phyloP scores from a whole-genome alignment of 2,113 vertebrate genomes.

The Sminthopsis crassicaudata region DNA sequence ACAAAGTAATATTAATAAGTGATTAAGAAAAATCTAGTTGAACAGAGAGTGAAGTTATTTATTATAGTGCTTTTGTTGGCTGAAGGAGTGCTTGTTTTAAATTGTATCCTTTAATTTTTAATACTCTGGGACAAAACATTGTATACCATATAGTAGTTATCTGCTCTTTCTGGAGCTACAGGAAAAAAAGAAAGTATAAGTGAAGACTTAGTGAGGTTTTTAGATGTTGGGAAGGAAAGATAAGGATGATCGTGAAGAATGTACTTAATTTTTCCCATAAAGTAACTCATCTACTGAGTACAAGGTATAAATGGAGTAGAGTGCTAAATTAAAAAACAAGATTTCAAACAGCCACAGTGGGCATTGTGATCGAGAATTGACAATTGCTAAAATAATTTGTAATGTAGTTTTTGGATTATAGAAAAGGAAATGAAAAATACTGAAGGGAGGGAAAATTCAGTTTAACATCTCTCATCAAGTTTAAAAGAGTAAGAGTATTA shows the following conservation, averaged over 20 bases:
- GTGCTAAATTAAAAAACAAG: background rate
- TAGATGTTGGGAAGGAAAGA: background rate
- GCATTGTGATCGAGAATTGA: background rate
- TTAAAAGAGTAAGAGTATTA: constrained; percentile 18
- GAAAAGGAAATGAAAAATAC: background rate
- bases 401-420: background rate
- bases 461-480: background rate
- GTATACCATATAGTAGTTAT: background rate
- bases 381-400: background rate
- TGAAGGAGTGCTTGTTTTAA: background rate
- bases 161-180: background rate
- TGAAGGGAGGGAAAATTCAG: background rate
- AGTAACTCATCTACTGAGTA: background rate
- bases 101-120: background rate
- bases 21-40: background rate
- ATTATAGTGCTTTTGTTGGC: background rate
- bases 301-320: background rate
- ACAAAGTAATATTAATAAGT: background rate
- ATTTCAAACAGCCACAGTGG: background rate
- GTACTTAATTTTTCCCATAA: background rate
- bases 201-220: background rate
- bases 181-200: constrained; percentile 2
- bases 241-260: background rate
- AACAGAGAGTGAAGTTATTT: background rate
- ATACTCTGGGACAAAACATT: background rate